Evolutionary conservation across 2,113 vertebrate species (phyloP).

Genomic region (Malurus cyaneus): DNA sequence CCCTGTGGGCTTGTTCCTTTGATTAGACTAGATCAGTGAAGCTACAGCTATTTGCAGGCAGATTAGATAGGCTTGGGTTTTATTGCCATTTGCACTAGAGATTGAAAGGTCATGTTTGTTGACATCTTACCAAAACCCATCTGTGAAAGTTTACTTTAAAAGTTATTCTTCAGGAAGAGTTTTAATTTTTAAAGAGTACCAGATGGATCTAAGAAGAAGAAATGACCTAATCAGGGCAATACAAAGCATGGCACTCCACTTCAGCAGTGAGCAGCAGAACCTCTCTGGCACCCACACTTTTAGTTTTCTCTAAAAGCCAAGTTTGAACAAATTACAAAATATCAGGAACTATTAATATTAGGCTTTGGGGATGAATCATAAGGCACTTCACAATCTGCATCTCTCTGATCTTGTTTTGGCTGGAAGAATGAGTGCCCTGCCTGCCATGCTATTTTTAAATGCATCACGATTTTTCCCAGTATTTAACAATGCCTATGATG

Average conservation of each 20-base stretch:
- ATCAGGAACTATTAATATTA: neutral
- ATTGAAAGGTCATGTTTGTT: constrained; percentile 68
- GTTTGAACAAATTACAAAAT: neutral
- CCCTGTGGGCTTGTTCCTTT: constrained; percentile 74
- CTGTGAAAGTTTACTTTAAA: constrained; percentile 63
- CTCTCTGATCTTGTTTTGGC: neutral
- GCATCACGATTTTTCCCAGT: neutral
- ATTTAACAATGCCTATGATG: neutral
- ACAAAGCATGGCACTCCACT: neutral
- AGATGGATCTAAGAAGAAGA: constrained; percentile 17
- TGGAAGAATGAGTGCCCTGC: neutral
- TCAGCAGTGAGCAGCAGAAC: neutral
- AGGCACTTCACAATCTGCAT: neutral
- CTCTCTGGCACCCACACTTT: neutral
- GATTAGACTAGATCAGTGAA: constrained; percentile 76
- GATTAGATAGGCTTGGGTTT: constrained; percentile 67
- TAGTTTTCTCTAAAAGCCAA: neutral
- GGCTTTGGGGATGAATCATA: neutral
- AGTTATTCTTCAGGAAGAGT: constrained; percentile 51
- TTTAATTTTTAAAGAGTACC: constrained; percentile 52
- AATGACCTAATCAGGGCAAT: neutral
- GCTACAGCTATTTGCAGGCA: constrained; percentile 72
- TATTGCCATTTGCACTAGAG: constrained; percentile 62
- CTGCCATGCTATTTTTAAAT: neutral
- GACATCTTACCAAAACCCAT: constrained; percentile 61